Conservation (phyloP, 2,888 invertebrate genomes). For the Pimpla rufipes region DNA sequence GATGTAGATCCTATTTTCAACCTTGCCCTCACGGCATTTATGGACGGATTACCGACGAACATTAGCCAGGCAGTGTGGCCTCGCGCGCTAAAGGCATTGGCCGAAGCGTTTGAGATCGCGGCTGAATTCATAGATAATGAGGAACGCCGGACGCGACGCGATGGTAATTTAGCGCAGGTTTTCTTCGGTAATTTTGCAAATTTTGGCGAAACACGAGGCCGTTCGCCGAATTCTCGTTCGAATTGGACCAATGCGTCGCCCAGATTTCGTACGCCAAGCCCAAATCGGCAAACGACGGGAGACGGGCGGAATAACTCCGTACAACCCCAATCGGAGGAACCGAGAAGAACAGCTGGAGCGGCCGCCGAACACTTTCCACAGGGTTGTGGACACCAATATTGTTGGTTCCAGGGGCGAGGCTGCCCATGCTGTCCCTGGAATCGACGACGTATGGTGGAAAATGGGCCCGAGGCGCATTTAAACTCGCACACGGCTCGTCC, state of each 20-base stretch:
- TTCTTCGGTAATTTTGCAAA: too few species aligned
- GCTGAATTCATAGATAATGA: background rate
- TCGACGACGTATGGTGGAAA: background rate
- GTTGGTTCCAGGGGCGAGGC: conserved; percentile 12
- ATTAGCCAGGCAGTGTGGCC: background rate
- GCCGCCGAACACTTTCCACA: background rate
- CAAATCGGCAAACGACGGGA: too few species aligned
- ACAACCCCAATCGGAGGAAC: too few species aligned
- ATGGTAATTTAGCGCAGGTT: too few species aligned
- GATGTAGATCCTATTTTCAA: background rate
- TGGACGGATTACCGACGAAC: conserved; percentile 7
- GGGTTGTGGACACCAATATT: conserved; percentile 24
- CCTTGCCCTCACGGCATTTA: background rate
- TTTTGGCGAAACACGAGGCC: too few species aligned
- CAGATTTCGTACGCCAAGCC: too few species aligned
- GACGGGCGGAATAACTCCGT: too few species aligned
- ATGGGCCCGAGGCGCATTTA: conserved; percentile 19
- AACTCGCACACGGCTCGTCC: conserved; percentile 24
- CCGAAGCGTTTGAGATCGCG: conserved; percentile 16
- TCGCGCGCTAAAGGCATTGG: background rate
- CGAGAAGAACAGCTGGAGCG: too few species aligned
- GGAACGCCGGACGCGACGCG: too few species aligned
- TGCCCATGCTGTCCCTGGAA: conserved; percentile 11
- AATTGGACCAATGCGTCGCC: too few species aligned
- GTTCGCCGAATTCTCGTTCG: too few species aligned